Evolutionary conservation across 2,888 invertebrate species (phyloP), one percentile per base, ranked within the genome.

Genomic region (Hanleya hanleyi): DNA sequence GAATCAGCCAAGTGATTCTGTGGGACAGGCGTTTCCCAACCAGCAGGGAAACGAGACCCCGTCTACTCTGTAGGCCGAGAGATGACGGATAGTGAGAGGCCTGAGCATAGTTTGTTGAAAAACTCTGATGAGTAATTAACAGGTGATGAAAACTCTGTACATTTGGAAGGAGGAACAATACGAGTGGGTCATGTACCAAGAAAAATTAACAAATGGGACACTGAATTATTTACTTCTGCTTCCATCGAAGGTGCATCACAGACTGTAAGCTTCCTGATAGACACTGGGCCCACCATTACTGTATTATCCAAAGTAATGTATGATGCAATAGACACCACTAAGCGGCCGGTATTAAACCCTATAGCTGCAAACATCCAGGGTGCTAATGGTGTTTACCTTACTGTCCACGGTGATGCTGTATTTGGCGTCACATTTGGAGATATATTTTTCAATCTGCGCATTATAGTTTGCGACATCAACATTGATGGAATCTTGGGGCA

Each of bases 401-500:
- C 7, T 18, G 22, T 38, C 18, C 26, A 66, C 32, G 66, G 66
- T 26, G 18, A n/a, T 38, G 66, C 9, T 7, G 66, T 38, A 18
- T 29, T 66, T 22, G 1, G 22, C 38, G 26, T 66, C 18, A 1
- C 3, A 37, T 38, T 66, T 22, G 66, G 66, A 37, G 41, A 26
- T 15, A 32, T 1, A 12, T 22, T 38, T 12, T 66, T 29, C 26
- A 2, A 0, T 12, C 37, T 12, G 12, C 22, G 26, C 15, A 22
- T 66, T 38, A 12, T 66, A 36, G 41, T 66, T n/a, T 66, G 66
- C n/a, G 66, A 66, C 32, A 66, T 66, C 9, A 36, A 22, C 3
- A 18, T 32, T 15, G n/a, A n/a, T 18, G 66, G 38, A 15, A 66
- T 66, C 7, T 3, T 66, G 7, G 66, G 66, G 4, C 66, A 66